Evolutionary conservation across 2,888 invertebrate species (phyloP).

Genomic region (Pterobdella sp.): DNA sequence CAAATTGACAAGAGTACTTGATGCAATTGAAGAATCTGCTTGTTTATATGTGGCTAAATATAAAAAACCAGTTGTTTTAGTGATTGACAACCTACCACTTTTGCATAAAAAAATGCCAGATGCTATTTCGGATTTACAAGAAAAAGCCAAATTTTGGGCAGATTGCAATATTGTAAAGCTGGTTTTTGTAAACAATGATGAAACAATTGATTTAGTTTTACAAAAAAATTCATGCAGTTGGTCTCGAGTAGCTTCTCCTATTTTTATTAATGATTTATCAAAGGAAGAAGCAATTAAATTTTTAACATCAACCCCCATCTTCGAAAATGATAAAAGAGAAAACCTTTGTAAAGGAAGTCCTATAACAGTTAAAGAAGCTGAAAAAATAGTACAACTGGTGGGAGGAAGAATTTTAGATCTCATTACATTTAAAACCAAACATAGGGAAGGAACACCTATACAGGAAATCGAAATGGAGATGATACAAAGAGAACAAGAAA

Average conservation of each 20-base stretch:
- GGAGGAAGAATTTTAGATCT: slow-evolving; percentile 36
- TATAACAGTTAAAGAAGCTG: slow-evolving; percentile 29
- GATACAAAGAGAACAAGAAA: slow-evolving; percentile 33
- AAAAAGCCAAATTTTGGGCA: slow-evolving; percentile 40
- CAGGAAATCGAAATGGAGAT: slow-evolving; percentile 26
- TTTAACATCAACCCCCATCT: slow-evolving; percentile 22
- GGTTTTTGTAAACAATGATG: slow-evolving; percentile 36
- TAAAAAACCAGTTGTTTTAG: slow-evolving; percentile 35
- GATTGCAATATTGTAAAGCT: slow-evolving; percentile 38
- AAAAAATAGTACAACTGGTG: slow-evolving; percentile 31
- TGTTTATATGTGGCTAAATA: slow-evolving; percentile 29
- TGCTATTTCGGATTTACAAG: slow-evolving; percentile 34
- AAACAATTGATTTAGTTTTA: slow-evolving; percentile 30
- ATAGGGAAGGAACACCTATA: slow-evolving; percentile 25
- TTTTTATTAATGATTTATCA: slow-evolving; percentile 34
- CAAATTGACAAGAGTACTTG: slow-evolving; percentile 34
- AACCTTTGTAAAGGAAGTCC: not conserved
- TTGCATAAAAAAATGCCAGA: slow-evolving; percentile 30
- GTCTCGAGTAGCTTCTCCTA: slow-evolving; percentile 36
- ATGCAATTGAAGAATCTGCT: slow-evolving; percentile 37
- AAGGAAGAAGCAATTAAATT: slow-evolving; percentile 31
- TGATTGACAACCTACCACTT: slow-evolving; percentile 36
- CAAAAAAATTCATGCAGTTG: slow-evolving; percentile 33
- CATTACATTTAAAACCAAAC: slow-evolving; percentile 32
- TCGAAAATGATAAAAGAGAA: slow-evolving; percentile 18